Evolutionary conservation across 2,113 vertebrate genomes (phyloP), one percentile per base, ranked within the genome.

Genomic region (Colaptes auratus): DNA sequence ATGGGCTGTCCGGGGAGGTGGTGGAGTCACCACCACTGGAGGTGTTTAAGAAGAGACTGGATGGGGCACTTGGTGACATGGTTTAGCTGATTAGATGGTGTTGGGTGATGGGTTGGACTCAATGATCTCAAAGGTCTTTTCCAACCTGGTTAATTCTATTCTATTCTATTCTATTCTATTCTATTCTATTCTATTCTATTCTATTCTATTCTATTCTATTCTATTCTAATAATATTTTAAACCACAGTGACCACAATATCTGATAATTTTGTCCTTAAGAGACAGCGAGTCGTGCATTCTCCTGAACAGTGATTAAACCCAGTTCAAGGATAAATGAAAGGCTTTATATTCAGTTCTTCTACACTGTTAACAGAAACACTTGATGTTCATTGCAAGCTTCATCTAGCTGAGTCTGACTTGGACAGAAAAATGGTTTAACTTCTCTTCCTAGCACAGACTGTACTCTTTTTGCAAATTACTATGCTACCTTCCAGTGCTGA

Each of bases 281-380:
- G 76, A 82, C 74, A 89, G 86, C 66, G 95, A 74, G 74, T 53
- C 96, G 24, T 7, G 7, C 65, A 90, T 93, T 89, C 65, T 87
- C 95, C 91, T 95, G 81, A 96, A 89, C 91, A 93, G 72, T 88
- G 88, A 95, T 71, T 96, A 86, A 78, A 95, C 61, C 19, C 82
- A 94, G 84, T 92, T 94, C 93, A 97, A 92, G 79, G 91, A 96
- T 90, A 96, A 97, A 96, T 94, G 84, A 94, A 90, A 92, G 87
- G 82, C 91, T 96, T 96, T 96, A 96, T 91, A 95, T 78, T 90
- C 86, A 94, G 88, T 94, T 97, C 65, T 96, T 96, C 86, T 93
- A 42, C 82, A 66, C 73, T 96, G 74, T 94, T 82, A 93, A 95
- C 73, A 96, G 92, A 96, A 96, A 94, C 75, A 90, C 59, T 97